Evolutionary conservation across 2,113 vertebrate species (phyloP), one percentile per base, ranked within the genome.

Genomic region (Pycnonotus jocosus): DNA sequence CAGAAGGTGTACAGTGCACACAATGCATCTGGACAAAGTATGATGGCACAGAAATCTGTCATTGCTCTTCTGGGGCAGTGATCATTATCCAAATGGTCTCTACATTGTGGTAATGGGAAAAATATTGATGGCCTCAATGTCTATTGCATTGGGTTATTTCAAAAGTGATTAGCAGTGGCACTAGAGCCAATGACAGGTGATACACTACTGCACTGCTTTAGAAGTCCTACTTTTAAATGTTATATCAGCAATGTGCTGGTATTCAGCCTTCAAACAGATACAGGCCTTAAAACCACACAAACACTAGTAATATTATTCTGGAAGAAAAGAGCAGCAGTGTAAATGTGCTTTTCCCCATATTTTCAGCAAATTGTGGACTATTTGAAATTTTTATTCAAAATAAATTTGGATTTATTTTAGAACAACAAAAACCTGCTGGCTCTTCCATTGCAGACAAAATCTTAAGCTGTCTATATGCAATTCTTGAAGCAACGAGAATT

Each of bases 1-100:
- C 53, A n/a, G 7, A 31, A 0, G 1, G 25, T 11, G 27, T 30
- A 24, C 31, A 31, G 25, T 16, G 35, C 11, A 5, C 0, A 0
- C 3, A 7, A 40, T 19, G 58, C 37, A 69, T 76, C 74, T 73
- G 38, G 51, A 44, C 33, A 45, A 88, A 73, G 24, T 12, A 8
- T 42, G 48, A 47, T 87, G 40, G 42, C 60, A 73, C 5, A 28
- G 56, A 44, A 86, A 48, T 40, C 23, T 81, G n/a, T 44, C 54
- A 53, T 18, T 83, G 54, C 31, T 45, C 33, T 69, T 73, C 54
- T 73, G 25, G 45, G 66, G 15, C 25, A 17, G 30, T 84, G 18
- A 19, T 90, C 50, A 30, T 88, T 86, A 61, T 45, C 62, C 30
- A 47, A 73, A 77, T 51, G 35, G 33, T 87, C 45, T 93, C 66